Evolutionary conservation across 2,888 invertebrate species (phyloP), one percentile per base, ranked within the genome.

Genomic region (Epistrophe grossulariae): DNA sequence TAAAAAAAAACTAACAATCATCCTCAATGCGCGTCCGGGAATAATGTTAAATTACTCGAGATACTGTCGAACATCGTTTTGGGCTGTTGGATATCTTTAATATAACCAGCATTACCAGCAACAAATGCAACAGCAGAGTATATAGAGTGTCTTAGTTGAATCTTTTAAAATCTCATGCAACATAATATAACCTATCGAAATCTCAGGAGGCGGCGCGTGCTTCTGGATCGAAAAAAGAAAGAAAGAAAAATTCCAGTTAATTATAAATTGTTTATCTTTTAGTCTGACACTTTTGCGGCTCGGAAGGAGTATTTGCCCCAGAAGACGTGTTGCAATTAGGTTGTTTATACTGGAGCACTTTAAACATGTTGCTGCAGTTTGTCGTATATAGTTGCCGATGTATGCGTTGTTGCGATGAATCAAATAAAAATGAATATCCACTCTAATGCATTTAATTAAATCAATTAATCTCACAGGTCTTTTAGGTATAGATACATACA

Each of bases 401-500:
- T 52, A n/a, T 40, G 40, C 4, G 19, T n/a, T 13, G 13, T 35
- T 31, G n/a, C 15, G 15, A 52, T 50, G 17, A 80, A 17, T 19
- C 8, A 68, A 62, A 76, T 52, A 70, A 68, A 45, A 59, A 72
- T 9, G 31, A 60, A 73, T 62, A 74, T 40, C 38, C 59, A 79
- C 60, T 72, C 83, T 72, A 82, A 79, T 79, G 76, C 60, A 76
- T 79, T 87, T 87, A 83, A 87, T 87, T 87, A 87, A 87, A 87
- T 87, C 76, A 87, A 87, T 87, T 87, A 87, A 83, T 79, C 83
- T 79, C 17, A 45, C 74, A 52, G 52, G 82, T 59, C 43, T 62
- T 71, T 19, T 43, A 35, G 31, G 13, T 59, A 50, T n/a, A n/a
- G n/a, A n/a, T n/a, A n/a, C n/a, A n/a, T n/a, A n/a, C n/a, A n/a